Conservation (phyloP, 2,888 invertebrate species). For the Plusia festucae region DNA sequence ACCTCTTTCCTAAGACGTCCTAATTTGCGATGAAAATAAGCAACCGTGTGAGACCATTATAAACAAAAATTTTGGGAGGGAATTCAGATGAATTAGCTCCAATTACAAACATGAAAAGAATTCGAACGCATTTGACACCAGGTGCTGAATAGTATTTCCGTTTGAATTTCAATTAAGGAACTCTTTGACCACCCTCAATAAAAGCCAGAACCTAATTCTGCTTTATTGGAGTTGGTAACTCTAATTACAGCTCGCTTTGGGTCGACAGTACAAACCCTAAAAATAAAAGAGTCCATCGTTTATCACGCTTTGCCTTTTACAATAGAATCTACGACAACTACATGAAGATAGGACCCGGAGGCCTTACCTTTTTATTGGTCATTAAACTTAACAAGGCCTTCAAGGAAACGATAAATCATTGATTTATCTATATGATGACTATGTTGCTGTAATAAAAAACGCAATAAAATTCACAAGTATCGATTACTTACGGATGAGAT, state of each 20-base stretch:
- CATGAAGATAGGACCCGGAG: conserved; percentile 44
- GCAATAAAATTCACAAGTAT: conserved; percentile 61
- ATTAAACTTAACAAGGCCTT: conserved; percentile 69
- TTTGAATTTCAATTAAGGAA: conserved; percentile 33
- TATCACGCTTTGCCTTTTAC: conserved; percentile 58
- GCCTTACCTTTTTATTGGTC: conserved; percentile 68
- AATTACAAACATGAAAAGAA: conserved; percentile 2
- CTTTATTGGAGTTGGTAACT: conserved; percentile 46
- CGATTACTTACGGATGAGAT: conserved; percentile 54
- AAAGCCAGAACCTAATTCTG: conserved; percentile 30
- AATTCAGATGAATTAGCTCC: neutral
- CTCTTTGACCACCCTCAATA: conserved; percentile 24
- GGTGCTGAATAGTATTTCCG: conserved; percentile 10
- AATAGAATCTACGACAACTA: conserved; percentile 52
- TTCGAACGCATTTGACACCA: conserved; percentile 3
- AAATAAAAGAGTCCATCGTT: conserved; percentile 51
- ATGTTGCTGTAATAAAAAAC: conserved; percentile 62
- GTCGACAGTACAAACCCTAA: conserved; percentile 33
- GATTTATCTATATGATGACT: conserved; percentile 67
- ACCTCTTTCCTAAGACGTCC: conserved; percentile 27
- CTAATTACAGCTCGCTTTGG: conserved; percentile 37
- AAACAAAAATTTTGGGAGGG: neutral
- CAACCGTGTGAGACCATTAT: neutral
- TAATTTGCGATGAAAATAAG: conserved; percentile 6
- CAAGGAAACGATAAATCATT: conserved; percentile 69